Percentiles rank a stretch among this genome's conserved stretches.
These are phyloP conservation scores for Synanthedon andrenaeformis DNA, from an alignment of 2,888 invertebrate species.

Conservation along the genomic window DNA sequence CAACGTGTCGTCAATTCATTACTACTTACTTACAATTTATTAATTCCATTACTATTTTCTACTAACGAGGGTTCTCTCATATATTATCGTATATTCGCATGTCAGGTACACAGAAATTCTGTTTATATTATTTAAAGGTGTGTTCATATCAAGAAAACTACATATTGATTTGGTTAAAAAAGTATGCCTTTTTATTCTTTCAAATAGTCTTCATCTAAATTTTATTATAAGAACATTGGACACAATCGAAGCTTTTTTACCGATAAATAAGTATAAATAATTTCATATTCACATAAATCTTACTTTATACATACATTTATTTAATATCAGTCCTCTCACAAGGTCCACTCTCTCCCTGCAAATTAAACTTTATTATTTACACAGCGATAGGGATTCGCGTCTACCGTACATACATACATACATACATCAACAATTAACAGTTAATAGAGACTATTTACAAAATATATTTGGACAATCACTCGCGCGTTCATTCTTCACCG, in stretches of 20 bases:
- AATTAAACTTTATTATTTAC: constrained; percentile 69
- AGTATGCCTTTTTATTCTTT: constrained; percentile 71
- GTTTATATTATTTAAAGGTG: too few species aligned
- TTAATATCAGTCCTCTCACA: constrained; percentile 71
- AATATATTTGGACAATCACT: constrained; percentile 54
- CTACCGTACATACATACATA: constrained; percentile 53
- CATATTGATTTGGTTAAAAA: constrained; percentile 65
- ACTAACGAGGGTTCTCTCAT: too few species aligned
- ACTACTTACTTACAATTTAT: too few species aligned
- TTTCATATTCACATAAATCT: constrained; percentile 70
- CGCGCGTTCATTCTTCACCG: constrained; percentile 48
- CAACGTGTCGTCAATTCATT: too few species aligned
- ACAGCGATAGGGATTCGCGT: constrained; percentile 69
- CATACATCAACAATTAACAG: constrained; percentile 72
- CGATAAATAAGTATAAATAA: constrained; percentile 72
- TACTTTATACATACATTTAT: constrained; percentile 70
- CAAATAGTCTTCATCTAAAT: constrained; percentile 71
- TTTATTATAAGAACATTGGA: constrained; percentile 69
- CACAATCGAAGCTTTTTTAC: constrained; percentile 71
- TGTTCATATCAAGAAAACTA: constrained; percentile 22
- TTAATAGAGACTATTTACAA: constrained; percentile 71
- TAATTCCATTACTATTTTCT: too few species aligned
- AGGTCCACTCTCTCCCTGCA: constrained; percentile 71
- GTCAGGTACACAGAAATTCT: not conserved
- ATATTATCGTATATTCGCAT: too few species aligned